Conservation (phyloP, 2,113 vertebrate species). For the Tinamus guttatus region DNA sequence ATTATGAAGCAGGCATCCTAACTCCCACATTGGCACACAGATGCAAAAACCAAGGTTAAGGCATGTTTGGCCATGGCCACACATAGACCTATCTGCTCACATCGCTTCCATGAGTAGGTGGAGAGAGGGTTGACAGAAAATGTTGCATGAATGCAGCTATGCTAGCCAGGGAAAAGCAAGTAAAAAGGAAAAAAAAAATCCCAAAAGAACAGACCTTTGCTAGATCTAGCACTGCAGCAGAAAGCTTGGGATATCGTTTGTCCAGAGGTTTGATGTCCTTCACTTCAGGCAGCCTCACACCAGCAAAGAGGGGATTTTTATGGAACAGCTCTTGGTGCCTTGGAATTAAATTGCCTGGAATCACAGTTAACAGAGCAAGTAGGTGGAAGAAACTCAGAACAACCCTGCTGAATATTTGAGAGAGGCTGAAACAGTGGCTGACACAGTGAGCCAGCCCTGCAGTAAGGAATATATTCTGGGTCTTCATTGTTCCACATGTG, state of each 20-base stretch:
- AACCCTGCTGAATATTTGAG: not conserved
- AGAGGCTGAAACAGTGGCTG: not conserved
- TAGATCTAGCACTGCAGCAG: slow-evolving; percentile 76
- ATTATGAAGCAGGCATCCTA: not conserved
- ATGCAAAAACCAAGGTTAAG: too few species aligned
- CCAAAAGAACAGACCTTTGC: slow-evolving; percentile 75
- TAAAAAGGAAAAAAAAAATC: not conserved
- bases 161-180: not conserved
- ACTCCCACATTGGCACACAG: not conserved
- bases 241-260: slow-evolving; percentile 79
- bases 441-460: not conserved
- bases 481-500: accelerated
- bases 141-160: not conserved
- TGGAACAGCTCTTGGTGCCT: slow-evolving; percentile 90
- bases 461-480: not conserved
- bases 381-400: not conserved
- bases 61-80: too few species aligned
- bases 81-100: not conserved
- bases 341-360: slow-evolving; percentile 85
- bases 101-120: not conserved
- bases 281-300: slow-evolving; percentile 83
- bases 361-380: not conserved
- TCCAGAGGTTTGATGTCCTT: slow-evolving; percentile 77
- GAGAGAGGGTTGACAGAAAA: not conserved
- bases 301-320: slow-evolving; percentile 88